phyloP scores from a whole-genome alignment of 2,888 invertebrate species.

The Macrophya alboannulata region DNA sequence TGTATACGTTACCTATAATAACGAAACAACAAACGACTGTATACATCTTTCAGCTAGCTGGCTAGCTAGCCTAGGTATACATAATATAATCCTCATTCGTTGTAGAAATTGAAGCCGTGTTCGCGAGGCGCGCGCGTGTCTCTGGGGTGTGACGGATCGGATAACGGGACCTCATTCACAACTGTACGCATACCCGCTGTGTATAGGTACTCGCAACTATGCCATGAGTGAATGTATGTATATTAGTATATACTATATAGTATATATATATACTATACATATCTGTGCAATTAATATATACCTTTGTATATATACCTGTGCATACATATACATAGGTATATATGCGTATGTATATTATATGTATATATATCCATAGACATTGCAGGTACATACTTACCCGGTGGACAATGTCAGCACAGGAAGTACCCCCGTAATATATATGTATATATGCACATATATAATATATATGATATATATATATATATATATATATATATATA shows the following conservation, averaged over 20 bases:
- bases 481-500: neutral
- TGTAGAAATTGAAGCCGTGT: slow-evolving; percentile 42
- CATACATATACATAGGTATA: neutral
- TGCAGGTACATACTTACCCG: neutral
- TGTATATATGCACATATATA: neutral
- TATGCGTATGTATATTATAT: neutral
- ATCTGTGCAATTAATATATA: neutral
- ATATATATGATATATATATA: neutral
- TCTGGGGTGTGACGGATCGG: slow-evolving; percentile 54
- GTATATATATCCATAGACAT: neutral
- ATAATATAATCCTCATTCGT: slow-evolving; percentile 21
- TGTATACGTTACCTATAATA: neutral
- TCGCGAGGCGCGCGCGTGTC: slow-evolving; percentile 39
- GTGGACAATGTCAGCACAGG: slow-evolving; percentile 20
- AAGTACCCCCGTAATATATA: neutral
- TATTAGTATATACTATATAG: slow-evolving; percentile 12
- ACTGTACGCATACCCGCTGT: slow-evolving; percentile 10
- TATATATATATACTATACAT: neutral
- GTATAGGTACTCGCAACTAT: slow-evolving; percentile 9
- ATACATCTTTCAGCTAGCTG: neutral
- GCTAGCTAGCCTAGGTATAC: neutral
- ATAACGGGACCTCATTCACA: slow-evolving; percentile 54
- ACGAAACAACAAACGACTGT: slow-evolving; percentile 16
- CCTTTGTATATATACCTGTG: neutral
- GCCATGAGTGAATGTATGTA: slow-evolving; percentile 23